Evolutionary conservation across 1,140 invertebrate species (phyloP).

Genomic region (Ephestia elutella): DNA sequence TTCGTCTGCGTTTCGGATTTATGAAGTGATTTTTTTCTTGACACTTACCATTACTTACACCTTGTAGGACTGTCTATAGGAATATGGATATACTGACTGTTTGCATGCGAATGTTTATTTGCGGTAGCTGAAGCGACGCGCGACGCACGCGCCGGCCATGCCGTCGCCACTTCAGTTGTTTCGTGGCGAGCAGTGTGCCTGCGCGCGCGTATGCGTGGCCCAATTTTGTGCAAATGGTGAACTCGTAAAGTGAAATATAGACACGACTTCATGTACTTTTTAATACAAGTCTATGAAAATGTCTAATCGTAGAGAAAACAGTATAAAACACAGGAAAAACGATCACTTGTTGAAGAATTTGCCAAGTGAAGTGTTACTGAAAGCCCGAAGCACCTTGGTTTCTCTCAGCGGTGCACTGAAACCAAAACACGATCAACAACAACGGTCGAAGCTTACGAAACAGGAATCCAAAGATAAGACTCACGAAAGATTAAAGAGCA

Average conservation of each 20-base stretch:
- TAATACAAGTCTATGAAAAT: slow-evolving; percentile 22
- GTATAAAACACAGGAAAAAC: slow-evolving; percentile 43
- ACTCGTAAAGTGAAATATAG: not conserved
- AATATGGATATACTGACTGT: not conserved
- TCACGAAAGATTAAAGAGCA: slow-evolving; percentile 43
- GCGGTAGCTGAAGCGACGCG: slow-evolving; percentile 51
- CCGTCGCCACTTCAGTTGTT: slow-evolving; percentile 57
- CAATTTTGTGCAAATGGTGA: slow-evolving; percentile 23
- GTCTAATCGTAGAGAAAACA: slow-evolving; percentile 49
- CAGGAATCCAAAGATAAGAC: slow-evolving; percentile 43
- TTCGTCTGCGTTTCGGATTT: not conserved
- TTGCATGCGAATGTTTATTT: slow-evolving; percentile 64
- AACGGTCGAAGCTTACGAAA: slow-evolving; percentile 30
- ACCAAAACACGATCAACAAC: slow-evolving; percentile 44
- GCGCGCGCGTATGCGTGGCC: slow-evolving; percentile 43
- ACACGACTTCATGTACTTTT: not conserved
- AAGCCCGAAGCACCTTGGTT: slow-evolving; percentile 56
- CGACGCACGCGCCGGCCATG: slow-evolving; percentile 59
- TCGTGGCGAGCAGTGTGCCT: slow-evolving; percentile 37
- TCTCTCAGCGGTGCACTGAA: slow-evolving; percentile 56
- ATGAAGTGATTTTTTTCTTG: not conserved
- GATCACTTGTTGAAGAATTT: slow-evolving; percentile 48
- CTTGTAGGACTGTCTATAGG: not conserved
- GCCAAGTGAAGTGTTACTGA: slow-evolving; percentile 55
- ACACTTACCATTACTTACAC: not conserved